Evolutionary conservation across 2,113 vertebrate genomes (phyloP).

Genomic region (Ophthalmolycus amberensis): DNA sequence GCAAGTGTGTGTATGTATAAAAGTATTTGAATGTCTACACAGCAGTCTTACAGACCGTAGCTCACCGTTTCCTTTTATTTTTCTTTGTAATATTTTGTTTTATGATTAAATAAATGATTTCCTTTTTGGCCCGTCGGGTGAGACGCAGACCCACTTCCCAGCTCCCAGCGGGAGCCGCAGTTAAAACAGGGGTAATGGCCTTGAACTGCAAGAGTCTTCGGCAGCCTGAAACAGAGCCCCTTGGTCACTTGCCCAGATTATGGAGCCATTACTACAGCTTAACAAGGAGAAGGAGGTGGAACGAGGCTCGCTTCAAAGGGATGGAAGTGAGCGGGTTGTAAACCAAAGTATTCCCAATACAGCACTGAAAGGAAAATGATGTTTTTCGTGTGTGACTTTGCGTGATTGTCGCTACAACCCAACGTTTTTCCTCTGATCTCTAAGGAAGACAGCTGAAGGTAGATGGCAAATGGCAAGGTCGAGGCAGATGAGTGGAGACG

Average conservation of each 20-base stretch:
- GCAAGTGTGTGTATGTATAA: neutral
- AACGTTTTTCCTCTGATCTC: conserved; percentile 22
- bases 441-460: neutral
- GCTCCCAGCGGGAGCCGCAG: conserved; percentile 56
- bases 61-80: neutral
- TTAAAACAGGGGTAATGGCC: conserved; percentile 67
- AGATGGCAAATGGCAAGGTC: conserved; percentile 29
- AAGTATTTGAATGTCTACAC: conserved; percentile 21
- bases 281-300: conserved; percentile 36
- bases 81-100: conserved; percentile 33
- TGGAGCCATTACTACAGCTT: conserved; percentile 47
- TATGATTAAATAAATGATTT: conserved; percentile 40
- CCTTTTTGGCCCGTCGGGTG: conserved; percentile 17
- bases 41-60: neutral
- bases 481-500: conserved; percentile 22
- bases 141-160: conserved; percentile 43
- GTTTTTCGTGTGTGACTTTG: neutral
- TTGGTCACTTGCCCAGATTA: conserved; percentile 57
- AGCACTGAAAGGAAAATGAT: neutral
- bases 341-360: conserved; percentile 3
- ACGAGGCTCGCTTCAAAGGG: conserved; percentile 26
- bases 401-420: neutral
- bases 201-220: conserved; percentile 50
- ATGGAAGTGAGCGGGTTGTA: neutral
- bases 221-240: conserved; percentile 46